Conservation (phyloP, 1,140 invertebrate genomes). For the Calephelis nemesis region DNA sequence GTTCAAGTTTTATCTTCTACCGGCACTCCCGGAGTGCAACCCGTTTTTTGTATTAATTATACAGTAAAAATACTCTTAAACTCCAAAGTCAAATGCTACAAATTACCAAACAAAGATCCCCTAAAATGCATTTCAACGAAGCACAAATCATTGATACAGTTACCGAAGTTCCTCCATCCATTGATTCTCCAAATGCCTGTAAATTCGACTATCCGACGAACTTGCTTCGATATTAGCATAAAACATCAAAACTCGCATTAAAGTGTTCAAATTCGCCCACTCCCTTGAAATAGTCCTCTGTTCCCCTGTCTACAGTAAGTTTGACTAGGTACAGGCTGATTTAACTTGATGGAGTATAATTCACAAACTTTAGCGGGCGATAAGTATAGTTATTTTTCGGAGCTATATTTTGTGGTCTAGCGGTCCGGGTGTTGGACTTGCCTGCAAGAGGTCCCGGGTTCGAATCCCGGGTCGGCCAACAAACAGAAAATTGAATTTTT, state of each 20-base stretch:
- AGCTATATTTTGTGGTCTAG: too few species aligned
- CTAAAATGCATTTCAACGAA: slow-evolving; percentile 29
- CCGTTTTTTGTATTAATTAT: too few species aligned
- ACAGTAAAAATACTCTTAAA: too few species aligned
- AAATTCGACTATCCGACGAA: slow-evolving; percentile 58
- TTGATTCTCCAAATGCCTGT: slow-evolving; percentile 35
- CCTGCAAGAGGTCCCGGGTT: too few species aligned
- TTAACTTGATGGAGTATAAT: slow-evolving; percentile 28
- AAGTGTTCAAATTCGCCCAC: slow-evolving; percentile 65
- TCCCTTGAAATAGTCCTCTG: slow-evolving; percentile 53
- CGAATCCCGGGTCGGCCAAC: too few species aligned
- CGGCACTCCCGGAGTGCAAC: too few species aligned
- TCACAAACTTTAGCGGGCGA: slow-evolving; percentile 4
- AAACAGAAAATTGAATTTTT: too few species aligned
- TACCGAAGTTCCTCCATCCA: slow-evolving; percentile 29
- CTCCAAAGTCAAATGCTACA: too few species aligned
- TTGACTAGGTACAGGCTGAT: slow-evolving; percentile 5
- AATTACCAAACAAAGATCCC: too few species aligned
- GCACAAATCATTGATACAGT: slow-evolving; percentile 28
- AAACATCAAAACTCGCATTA: slow-evolving; percentile 78
- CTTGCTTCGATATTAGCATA: slow-evolving; percentile 68
- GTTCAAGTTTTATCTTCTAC: too few species aligned
- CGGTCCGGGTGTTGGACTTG: too few species aligned
- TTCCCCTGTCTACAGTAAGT: slow-evolving; percentile 37
- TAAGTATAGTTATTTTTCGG: not conserved